Conservation (phyloP, 2,797 vertebrate species). For the Thunnus albacares region DNA sequence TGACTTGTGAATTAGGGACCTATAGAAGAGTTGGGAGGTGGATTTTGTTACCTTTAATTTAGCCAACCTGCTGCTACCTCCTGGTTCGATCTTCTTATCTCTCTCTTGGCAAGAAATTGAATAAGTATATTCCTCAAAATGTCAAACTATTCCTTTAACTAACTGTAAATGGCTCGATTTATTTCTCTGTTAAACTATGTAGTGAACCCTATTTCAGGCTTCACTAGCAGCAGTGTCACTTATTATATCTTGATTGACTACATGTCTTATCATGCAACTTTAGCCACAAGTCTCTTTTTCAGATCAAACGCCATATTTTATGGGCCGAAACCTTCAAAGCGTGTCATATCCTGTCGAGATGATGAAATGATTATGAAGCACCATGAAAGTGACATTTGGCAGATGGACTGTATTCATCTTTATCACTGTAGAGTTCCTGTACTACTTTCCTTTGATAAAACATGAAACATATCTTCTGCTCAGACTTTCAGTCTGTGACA, state of each 20-base stretch:
- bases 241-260: slow-evolving; percentile 53
- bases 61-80: neutral
- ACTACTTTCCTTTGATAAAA: slow-evolving; percentile 79
- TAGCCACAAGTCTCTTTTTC: slow-evolving; percentile 59
- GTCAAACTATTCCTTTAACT: neutral
- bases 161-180: slow-evolving; percentile 8
- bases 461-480: slow-evolving; percentile 76
- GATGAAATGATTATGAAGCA: slow-evolving; percentile 81
- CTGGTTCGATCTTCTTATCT: neutral
- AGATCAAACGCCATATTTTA: slow-evolving; percentile 73
- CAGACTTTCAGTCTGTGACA: slow-evolving; percentile 64
- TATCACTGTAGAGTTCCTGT: slow-evolving; percentile 72
- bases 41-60: too few species aligned
- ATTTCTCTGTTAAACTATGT: neutral
- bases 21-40: too few species aligned
- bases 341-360: slow-evolving; percentile 72
- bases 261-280: slow-evolving; percentile 53
- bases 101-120: neutral
- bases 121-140: neutral
- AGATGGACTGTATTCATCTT: slow-evolving; percentile 77
- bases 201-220: slow-evolving; percentile 8
- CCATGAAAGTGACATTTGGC: slow-evolving; percentile 80
- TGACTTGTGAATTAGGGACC: too few species aligned
- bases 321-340: slow-evolving; percentile 71
- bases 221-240: slow-evolving; percentile 32